phyloP scores from a whole-genome alignment of 2,797 vertebrate genomes.

The Clarias fuscus region DNA sequence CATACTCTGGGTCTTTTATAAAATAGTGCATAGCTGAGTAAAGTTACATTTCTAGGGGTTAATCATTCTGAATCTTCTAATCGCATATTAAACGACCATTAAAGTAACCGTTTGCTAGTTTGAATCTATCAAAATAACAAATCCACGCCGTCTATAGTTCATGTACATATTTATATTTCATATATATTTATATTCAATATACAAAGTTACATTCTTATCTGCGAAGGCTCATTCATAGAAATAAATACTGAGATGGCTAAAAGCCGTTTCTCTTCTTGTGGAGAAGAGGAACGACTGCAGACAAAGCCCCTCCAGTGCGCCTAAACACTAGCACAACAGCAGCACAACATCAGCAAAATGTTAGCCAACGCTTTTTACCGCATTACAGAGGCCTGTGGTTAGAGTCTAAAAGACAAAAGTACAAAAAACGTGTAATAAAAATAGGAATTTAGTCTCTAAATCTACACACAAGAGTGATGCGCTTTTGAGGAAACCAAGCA shows the following conservation, averaged over 20 bases:
- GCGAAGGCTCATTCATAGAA: constrained; percentile 91
- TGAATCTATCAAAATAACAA: constrained; percentile 58
- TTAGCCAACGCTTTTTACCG: constrained; percentile 60
- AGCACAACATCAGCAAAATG: constrained; percentile 67
- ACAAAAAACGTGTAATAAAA: constrained; percentile 78
- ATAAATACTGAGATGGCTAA: constrained; percentile 98
- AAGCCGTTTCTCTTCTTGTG: constrained; percentile 65
- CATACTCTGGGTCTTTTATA: constrained; percentile 23
- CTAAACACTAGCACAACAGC: constrained; percentile 70
- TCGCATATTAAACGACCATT: constrained; percentile 19
- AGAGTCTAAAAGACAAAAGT: constrained; percentile 70
- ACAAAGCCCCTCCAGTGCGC: constrained; percentile 61
- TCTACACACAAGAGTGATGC: constrained; percentile 70
- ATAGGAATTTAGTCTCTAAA: constrained; percentile 74
- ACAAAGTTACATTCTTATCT: constrained; percentile 99
- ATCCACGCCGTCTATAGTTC: constrained; percentile 72
- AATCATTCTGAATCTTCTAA: constrained; percentile 21
- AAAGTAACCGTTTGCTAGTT: background rate
- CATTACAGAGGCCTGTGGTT: constrained; percentile 68
- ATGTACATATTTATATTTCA: constrained; percentile 88
- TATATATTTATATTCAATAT: constrained; percentile 81
- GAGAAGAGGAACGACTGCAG: constrained; percentile 54
- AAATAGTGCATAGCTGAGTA: constrained; percentile 73
- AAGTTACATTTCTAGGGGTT: constrained; percentile 48
- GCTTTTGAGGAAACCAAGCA: constrained; percentile 37